These are phyloP conservation scores for Eulemur rufifrons DNA, from an alignment of 2,113 vertebrate genomes.

Conservation along the genomic window DNA sequence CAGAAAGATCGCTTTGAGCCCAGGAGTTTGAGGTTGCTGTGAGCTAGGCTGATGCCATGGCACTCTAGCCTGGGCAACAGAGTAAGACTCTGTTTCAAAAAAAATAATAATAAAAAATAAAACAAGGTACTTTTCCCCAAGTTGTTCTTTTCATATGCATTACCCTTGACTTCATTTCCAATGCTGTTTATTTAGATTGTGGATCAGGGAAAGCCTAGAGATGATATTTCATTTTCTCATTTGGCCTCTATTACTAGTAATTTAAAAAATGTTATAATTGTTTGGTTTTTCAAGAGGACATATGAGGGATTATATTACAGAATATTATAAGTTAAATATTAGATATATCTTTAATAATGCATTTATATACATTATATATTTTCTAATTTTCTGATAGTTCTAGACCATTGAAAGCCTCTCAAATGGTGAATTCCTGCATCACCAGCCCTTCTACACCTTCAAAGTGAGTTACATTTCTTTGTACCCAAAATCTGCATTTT, in stretches of 20 bases:
- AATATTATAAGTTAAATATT: constrained; percentile 69
- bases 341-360: constrained; percentile 49
- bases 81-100: too few species aligned
- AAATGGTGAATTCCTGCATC: constrained; percentile 91
- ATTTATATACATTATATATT: constrained; percentile 75
- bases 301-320: background rate
- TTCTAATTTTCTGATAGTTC: constrained; percentile 86
- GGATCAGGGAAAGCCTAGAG: background rate
- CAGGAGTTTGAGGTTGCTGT: too few species aligned
- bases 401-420: constrained; percentile 93
- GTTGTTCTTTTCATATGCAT: constrained; percentile 30
- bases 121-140: background rate
- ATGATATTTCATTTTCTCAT: constrained; percentile 56
- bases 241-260: constrained; percentile 38
- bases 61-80: too few species aligned
- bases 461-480: constrained; percentile 87
- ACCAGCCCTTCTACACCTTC: constrained; percentile 86
- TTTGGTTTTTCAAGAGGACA: constrained; percentile 52
- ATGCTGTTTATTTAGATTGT: constrained; percentile 21
- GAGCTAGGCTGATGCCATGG: too few species aligned
- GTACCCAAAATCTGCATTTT: constrained; percentile 58
- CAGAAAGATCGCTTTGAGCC: too few species aligned
- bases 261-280: constrained; percentile 1
- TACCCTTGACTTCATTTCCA: constrained; percentile 46
- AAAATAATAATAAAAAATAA: too few species aligned